Percentiles rank a stretch among this genome's conserved stretches.
Evolutionary conservation across 1,140 invertebrate species (phyloP).

Genomic region (Gryllus bimaculatus): DNA sequence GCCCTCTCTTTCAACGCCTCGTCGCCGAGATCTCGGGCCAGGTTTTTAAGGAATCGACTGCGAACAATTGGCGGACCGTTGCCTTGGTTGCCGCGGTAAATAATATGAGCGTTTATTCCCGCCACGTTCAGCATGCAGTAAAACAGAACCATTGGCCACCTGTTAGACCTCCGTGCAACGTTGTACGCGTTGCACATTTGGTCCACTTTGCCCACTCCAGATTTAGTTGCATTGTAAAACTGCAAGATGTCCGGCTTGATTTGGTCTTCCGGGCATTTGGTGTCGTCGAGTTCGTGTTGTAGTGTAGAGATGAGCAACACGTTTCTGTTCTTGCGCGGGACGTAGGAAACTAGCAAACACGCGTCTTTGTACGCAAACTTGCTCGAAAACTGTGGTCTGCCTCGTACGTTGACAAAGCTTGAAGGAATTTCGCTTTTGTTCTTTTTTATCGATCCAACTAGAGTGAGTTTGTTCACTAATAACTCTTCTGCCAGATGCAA

Average conservation of each 20-base stretch:
- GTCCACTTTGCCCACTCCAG: not conserved
- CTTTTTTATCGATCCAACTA: constrained; percentile 11
- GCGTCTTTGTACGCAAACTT: constrained; percentile 9
- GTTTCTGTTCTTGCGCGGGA: constrained; percentile 7
- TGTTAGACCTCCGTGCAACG: not conserved
- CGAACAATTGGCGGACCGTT: not conserved
- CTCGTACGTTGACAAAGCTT: not conserved
- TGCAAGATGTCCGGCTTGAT: not conserved
- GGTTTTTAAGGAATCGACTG: not conserved
- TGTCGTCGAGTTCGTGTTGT: not conserved
- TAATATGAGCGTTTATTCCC: constrained; percentile 27
- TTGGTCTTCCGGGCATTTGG: not conserved
- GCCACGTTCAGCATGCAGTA: constrained; percentile 30
- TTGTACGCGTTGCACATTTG: not conserved
- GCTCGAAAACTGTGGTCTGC: not conserved
- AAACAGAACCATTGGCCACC: constrained; percentile 30
- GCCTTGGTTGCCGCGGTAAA: not conserved
- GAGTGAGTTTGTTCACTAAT: not conserved
- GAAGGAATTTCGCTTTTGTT: constrained; percentile 11
- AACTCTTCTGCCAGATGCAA: not conserved
- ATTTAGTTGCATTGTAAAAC: not conserved
- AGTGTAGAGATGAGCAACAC: not conserved
- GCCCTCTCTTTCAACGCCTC: not conserved
- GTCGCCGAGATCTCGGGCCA: not conserved
- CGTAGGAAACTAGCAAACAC: constrained; percentile 7